Base-by-base conservation (phyloP, 1,140 invertebrate species). In the Mylabris phalerata region DNA sequence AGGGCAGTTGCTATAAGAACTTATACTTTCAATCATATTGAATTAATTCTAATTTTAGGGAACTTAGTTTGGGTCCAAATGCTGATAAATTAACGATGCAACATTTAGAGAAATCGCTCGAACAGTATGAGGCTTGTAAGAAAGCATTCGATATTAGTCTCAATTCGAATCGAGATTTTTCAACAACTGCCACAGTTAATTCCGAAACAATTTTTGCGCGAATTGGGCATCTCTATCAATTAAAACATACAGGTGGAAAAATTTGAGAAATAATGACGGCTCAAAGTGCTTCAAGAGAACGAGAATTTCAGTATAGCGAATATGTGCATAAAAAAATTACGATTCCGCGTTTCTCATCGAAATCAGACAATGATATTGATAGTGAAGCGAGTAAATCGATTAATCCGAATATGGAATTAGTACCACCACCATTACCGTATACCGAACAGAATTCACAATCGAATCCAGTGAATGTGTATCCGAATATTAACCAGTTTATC, bases 61-160 rank as follows among this genome's bases (percentile, higher is more conserved):
- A 65, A 39, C 60, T 52, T 9, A 56, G 39, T 27, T 46, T 57
- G 19, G 59, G 50, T 49, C 13, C 11, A 9, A 19, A 57, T 49
- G 57, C 46, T 3, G 56, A 58, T 50, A 10, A 5, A 4, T 45
- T 25, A 26, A 32, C 26, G 3, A 6, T 55, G 40, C 6, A 40
- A n/a, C 44, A 40, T 41, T 55, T 55, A 27, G 44, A 55, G 27
- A 32, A 47, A 32, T 50, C 49, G 24, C 39, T 55, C 13, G 4
- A 40, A 1, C 44, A 44, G 4, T 55, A 55, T 26, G 32, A 19
- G 3, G 26, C 47, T 7, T 6, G 40, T 4, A 48, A 55, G 40
- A 38, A 27, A 32, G 55, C 55, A 4, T 43, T 44, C 19, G 42
- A 50, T 2, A 25, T 3, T 7, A 47, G 32, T 41, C n/a, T 47